Conservation (phyloP, 2,888 invertebrate species). For the Tenthredo scrophulariae region DNA sequence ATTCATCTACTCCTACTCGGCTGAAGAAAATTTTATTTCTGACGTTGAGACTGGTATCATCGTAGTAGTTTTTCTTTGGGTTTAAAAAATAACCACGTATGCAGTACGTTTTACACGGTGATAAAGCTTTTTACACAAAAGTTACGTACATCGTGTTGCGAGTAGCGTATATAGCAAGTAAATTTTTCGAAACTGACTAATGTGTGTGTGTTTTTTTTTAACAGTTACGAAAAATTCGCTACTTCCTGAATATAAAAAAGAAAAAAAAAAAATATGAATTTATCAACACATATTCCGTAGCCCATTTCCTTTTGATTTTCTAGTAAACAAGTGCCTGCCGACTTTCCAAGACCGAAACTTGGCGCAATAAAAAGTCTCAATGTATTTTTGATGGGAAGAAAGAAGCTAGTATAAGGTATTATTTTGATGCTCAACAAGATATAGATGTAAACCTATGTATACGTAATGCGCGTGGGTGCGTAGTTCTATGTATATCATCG, state of each 20-base stretch:
- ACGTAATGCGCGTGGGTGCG: conserved; percentile 28
- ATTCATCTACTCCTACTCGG: neutral
- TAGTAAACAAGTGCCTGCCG: neutral
- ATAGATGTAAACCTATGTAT: conserved; percentile 33
- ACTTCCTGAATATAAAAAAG: no score
- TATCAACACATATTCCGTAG: neutral
- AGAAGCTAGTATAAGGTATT: neutral
- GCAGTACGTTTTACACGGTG: neutral
- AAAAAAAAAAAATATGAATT: neutral
- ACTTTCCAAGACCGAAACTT: neutral
- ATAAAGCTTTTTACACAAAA: conserved; percentile 23
- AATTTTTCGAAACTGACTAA: neutral
- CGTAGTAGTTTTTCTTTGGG: neutral
- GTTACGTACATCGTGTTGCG: neutral
- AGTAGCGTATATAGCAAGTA: neutral
- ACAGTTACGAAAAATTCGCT: neutral
- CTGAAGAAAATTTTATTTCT: neutral
- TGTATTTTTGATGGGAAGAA: conserved; percentile 2
- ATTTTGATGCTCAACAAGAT: conserved; percentile 7
- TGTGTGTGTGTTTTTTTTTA: neutral
- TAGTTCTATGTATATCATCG: conserved; percentile 40
- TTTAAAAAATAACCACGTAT: conserved; percentile 13
- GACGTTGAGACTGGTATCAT: neutral
- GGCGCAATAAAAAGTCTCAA: neutral
- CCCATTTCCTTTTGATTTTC: conserved; percentile 9